phyloP scores from a whole-genome alignment of 2,113 vertebrate species.

The Myotis yumanensis region DNA sequence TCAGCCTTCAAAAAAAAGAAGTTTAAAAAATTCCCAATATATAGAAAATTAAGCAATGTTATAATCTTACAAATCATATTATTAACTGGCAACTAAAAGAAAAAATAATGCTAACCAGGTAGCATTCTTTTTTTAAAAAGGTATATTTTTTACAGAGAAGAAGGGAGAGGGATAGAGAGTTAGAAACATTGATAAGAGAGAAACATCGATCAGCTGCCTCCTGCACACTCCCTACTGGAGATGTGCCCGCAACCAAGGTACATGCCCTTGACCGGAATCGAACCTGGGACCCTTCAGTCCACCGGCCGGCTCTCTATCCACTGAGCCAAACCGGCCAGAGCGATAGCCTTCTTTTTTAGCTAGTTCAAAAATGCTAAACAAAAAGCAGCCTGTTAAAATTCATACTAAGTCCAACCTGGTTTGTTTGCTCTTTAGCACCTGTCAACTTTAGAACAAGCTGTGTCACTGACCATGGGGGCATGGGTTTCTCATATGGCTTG shows the following conservation, averaged over 20 bases:
- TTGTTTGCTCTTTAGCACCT: background rate
- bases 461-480: background rate
- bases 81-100: slow-evolving; percentile 2
- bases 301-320: too few relatives aligned
- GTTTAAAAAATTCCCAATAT: background rate
- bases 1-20: background rate
- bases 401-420: background rate
- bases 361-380: background rate
- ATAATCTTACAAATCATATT: slow-evolving; percentile 34
- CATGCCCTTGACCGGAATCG: too few relatives aligned
- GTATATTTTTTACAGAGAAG: too few relatives aligned
- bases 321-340: too few relatives aligned
- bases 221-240: too few relatives aligned
- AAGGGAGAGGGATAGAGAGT: too few relatives aligned
- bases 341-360: background rate
- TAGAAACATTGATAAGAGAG: too few relatives aligned
- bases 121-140: background rate
- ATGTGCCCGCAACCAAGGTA: too few relatives aligned
- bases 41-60: background rate
- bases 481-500: background rate
- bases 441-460: background rate
- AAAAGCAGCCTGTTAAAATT: background rate
- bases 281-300: too few relatives aligned
- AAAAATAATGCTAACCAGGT: background rate
- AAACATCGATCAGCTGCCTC: too few relatives aligned